Conservation (phyloP, 2,113 vertebrate genomes). For the Capricornis sumatraensis region DNA sequence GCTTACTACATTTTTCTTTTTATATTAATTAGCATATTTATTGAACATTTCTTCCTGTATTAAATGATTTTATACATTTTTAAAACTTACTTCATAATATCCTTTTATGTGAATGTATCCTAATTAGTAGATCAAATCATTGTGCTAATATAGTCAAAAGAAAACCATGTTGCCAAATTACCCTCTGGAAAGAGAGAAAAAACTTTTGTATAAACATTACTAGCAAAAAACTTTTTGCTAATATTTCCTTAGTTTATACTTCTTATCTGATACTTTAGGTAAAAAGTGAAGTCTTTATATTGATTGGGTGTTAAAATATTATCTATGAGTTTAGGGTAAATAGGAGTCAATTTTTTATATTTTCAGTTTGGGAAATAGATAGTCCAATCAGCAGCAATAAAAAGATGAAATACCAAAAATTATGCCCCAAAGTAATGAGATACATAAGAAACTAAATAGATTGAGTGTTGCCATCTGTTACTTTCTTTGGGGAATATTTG, state of each 20-base stretch:
- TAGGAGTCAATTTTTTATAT: not conserved
- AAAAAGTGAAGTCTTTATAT: not conserved
- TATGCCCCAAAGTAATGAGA: conserved; percentile 5
- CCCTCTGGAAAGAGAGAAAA: conserved; percentile 32
- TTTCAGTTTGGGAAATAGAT: conserved; percentile 14
- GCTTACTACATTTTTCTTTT: not conserved
- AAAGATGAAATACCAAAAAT: conserved; percentile 26
- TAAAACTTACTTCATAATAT: not conserved
- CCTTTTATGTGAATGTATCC: not conserved
- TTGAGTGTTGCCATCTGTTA: not conserved
- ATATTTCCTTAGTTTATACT: not conserved
- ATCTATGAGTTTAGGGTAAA: not conserved
- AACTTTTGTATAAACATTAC: not conserved
- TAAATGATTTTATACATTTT: conserved; percentile 6
- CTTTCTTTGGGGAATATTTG: not conserved
- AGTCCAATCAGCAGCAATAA: conserved; percentile 21
- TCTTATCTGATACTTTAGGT: not conserved
- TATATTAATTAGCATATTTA: not conserved
- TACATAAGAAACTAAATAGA: not conserved
- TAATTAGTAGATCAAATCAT: not conserved
- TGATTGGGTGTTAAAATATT: conserved; percentile 5
- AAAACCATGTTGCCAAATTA: not conserved
- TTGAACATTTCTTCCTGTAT: not conserved
- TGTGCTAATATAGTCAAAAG: not conserved
- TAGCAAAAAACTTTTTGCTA: conserved; percentile 15